phyloP scores from a whole-genome alignment of 2,113 vertebrate species.

The Cynoglossus semilaevis region DNA sequence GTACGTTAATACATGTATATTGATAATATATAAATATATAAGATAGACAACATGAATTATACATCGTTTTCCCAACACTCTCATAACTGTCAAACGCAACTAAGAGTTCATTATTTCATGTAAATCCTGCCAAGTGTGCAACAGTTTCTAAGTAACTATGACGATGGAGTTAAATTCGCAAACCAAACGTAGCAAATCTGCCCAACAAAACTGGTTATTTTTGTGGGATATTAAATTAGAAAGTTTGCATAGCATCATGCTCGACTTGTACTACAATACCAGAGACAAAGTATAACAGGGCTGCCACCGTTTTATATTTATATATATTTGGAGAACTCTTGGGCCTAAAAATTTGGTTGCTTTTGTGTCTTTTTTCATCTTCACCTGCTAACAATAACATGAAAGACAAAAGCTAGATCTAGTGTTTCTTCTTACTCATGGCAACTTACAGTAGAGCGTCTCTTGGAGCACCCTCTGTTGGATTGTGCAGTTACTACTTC shows the following conservation, averaged over 20 bases:
- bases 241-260: conserved; percentile 47
- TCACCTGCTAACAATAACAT: too few species aligned
- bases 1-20: conserved; percentile 52
- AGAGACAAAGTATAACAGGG: conserved; percentile 30
- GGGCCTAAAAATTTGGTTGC: too few species aligned
- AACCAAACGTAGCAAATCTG: conserved; percentile 69
- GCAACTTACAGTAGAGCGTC: too few species aligned
- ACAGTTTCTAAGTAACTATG: conserved; percentile 60
- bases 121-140: conserved; percentile 66
- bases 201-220: conserved; percentile 68
- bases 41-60: conserved; percentile 45
- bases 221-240: conserved; percentile 70
- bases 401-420: too few species aligned
- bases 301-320: too few species aligned
- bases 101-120: conserved; percentile 53
- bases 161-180: conserved; percentile 64
- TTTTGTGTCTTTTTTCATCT: too few species aligned
- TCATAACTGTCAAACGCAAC: conserved; percentile 61
- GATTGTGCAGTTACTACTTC: too few species aligned
- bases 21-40: conserved; percentile 43
- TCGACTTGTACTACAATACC: conserved; percentile 53
- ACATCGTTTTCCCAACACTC: conserved; percentile 49
- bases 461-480: too few species aligned
- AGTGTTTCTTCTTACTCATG: too few species aligned
- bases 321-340: too few species aligned